Evolutionary conservation across 2,113 vertebrate genomes (phyloP).

Genomic region (Tachysurus vachellii): DNA sequence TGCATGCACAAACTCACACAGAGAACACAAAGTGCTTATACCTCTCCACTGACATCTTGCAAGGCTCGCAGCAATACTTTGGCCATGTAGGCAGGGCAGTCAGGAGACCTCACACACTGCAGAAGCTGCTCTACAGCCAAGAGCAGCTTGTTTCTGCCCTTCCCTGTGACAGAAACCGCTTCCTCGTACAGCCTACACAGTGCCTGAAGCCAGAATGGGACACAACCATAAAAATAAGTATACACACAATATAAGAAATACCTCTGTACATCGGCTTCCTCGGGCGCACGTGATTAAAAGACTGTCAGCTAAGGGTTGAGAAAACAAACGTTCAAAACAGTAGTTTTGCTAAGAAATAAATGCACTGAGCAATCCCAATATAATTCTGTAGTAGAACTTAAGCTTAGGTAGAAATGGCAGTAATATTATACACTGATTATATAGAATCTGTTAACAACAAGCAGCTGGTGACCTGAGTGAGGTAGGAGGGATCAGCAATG

Average conservation of each 20-base stretch:
- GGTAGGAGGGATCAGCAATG: slow-evolving; percentile 79
- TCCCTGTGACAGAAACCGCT: slow-evolving; percentile 56
- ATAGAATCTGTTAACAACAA: not conserved
- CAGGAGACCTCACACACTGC: slow-evolving; percentile 63
- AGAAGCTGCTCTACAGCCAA: slow-evolving; percentile 77
- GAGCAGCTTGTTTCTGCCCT: slow-evolving; percentile 67
- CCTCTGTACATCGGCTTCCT: not conserved
- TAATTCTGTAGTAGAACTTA: not conserved
- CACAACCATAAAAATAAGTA: not conserved
- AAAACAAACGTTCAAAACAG: not conserved
- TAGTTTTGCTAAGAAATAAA: not conserved
- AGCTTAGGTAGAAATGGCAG: not conserved
- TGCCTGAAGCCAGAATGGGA: slow-evolving; percentile 66
- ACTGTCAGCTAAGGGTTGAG: not conserved
- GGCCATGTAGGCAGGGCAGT: slow-evolving; percentile 82
- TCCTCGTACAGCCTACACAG: slow-evolving; percentile 76
- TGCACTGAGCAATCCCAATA: not conserved
- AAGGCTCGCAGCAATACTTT: slow-evolving; percentile 77
- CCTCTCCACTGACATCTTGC: slow-evolving; percentile 77
- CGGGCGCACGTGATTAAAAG: not conserved
- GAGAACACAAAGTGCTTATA: not conserved
- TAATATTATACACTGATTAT: not conserved
- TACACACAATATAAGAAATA: not conserved
- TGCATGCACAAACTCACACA: not conserved
- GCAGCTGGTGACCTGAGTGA: slow-evolving; percentile 75